These are phyloP conservation scores for Malurus elegans DNA, from an alignment of 2,113 vertebrate genomes.

Conservation along the genomic window DNA sequence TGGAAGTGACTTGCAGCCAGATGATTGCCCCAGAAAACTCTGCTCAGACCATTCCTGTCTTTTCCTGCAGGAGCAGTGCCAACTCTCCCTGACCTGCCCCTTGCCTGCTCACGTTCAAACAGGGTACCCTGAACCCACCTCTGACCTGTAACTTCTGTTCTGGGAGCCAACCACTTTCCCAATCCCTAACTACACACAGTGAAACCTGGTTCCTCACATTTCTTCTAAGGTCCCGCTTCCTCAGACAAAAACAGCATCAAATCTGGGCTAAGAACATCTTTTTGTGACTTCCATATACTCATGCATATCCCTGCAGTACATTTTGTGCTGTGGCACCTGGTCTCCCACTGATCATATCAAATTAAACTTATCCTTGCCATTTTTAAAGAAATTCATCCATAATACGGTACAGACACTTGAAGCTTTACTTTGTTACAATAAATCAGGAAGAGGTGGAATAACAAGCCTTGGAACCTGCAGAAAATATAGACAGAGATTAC, in stretches of 20 bases:
- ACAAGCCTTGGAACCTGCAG: neutral
- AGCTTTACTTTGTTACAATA: neutral
- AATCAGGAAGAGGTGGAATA: neutral
- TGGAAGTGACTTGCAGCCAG: neutral
- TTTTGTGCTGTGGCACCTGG: neutral
- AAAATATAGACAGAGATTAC: neutral
- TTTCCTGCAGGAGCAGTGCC: neutral
- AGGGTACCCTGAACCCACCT: neutral
- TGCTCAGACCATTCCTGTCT: neutral
- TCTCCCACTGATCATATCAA: neutral
- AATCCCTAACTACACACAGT: fast-evolving
- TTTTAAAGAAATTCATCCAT: neutral
- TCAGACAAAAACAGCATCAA: neutral
- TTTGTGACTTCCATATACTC: neutral
- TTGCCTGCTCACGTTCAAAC: neutral
- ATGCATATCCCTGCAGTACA: neutral
- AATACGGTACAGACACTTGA: neutral
- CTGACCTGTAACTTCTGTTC: neutral
- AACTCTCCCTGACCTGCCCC: neutral
- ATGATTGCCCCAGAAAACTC: neutral
- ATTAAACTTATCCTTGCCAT: neutral
- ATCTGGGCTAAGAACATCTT: neutral
- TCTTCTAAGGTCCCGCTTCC: neutral
- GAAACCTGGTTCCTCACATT: neutral
- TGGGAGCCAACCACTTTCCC: neutral